These are phyloP conservation scores for Chrysodeixis includens DNA, from an alignment of 2,888 invertebrate species.

Conservation along the genomic window DNA sequence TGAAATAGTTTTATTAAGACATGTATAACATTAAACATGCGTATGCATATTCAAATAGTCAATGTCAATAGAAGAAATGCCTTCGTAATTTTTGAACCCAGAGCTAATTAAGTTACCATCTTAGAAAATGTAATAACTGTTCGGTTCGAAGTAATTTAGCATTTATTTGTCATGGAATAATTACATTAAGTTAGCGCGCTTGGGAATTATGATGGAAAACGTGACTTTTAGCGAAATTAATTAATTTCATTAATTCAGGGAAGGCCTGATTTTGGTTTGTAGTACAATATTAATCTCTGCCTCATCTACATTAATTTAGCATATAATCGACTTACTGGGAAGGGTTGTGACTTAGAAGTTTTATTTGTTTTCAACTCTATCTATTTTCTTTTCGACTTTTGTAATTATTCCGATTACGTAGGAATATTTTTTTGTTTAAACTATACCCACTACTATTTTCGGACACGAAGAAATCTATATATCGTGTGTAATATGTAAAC, in stretches of 20 bases:
- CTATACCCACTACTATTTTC: too few species aligned
- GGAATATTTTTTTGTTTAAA: too few species aligned
- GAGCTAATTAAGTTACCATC: slow-evolving; percentile 1
- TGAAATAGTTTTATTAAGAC: too few species aligned
- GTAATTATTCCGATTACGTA: too few species aligned
- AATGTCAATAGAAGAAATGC: too few species aligned
- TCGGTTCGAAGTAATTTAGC: slow-evolving; percentile 7
- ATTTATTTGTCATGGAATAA: slow-evolving; percentile 33
- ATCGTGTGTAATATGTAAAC: too few species aligned
- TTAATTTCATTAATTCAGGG: slow-evolving; percentile 38
- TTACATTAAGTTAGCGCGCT: slow-evolving; percentile 25
- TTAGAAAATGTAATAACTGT: slow-evolving; percentile 9
- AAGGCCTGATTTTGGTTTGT: slow-evolving; percentile 26
- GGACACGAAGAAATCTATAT: too few species aligned
- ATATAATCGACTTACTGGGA: not conserved
- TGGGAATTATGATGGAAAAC: slow-evolving; percentile 27
- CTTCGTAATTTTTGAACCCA: not conserved
- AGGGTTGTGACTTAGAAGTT: not conserved
- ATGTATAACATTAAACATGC: too few species aligned
- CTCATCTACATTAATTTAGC: slow-evolving; percentile 15
- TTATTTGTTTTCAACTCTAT: too few species aligned
- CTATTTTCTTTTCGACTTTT: not conserved
- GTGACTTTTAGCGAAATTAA: slow-evolving; percentile 31
- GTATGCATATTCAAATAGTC: too few species aligned
- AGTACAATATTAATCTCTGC: slow-evolving; percentile 9